Conservation (phyloP, 2,113 vertebrate genomes). For the Origma solitaria region DNA sequence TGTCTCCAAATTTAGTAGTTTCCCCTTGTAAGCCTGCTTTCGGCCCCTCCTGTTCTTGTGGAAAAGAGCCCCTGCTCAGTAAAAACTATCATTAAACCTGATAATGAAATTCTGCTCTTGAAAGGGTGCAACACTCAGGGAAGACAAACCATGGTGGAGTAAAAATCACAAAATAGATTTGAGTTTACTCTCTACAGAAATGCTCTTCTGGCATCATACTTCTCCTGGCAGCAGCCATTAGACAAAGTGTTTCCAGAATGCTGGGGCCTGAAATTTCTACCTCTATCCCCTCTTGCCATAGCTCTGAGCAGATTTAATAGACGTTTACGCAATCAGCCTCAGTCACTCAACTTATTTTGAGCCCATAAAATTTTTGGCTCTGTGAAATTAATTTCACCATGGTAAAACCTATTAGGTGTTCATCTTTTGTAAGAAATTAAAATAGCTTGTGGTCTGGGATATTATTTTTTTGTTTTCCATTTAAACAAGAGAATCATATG, state of each 20-base stretch:
- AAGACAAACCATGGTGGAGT: neutral
- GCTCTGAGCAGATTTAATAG: neutral
- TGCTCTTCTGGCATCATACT: neutral
- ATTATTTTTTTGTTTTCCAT: neutral
- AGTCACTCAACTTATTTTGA: neutral
- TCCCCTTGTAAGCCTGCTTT: neutral
- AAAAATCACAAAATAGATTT: neutral
- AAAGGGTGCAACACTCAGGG: neutral
- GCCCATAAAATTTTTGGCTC: neutral
- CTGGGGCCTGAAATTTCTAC: neutral
- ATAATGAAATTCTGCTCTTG: neutral
- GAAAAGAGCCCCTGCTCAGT: neutral
- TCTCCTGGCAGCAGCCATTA: neutral
- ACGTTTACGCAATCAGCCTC: neutral
- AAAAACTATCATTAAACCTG: neutral
- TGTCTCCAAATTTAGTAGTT: neutral
- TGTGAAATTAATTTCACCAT: neutral
- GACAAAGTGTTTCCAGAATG: neutral
- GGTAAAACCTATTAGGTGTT: neutral
- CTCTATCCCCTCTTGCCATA: neutral
- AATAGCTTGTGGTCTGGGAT: neutral
- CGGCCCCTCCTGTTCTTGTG: fast-evolving
- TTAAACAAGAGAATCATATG: neutral
- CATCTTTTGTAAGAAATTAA: neutral
- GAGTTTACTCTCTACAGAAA: neutral